These are phyloP conservation scores for Hypena proboscidalis DNA, from an alignment of 2,888 invertebrate genomes.

Conservation along the genomic window DNA sequence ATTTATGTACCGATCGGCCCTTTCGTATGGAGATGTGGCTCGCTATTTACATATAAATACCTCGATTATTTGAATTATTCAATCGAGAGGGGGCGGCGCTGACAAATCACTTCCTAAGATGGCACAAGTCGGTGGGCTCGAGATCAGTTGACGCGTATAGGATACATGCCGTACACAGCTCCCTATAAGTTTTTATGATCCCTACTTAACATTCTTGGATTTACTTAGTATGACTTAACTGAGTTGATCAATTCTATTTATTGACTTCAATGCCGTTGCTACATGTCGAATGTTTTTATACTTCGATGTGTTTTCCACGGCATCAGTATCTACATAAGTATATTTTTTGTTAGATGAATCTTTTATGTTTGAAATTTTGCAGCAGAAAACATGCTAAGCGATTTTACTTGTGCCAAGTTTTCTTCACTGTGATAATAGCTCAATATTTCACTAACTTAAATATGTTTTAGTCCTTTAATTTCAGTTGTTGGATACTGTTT, in stretches of 20 bases:
- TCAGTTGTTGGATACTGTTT: too few species aligned
- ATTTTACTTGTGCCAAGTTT: constrained; percentile 7
- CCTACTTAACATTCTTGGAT: constrained; percentile 44
- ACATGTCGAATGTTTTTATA: constrained; percentile 30
- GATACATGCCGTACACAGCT: constrained; percentile 49
- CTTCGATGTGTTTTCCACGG: constrained; percentile 24
- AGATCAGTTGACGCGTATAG: constrained; percentile 72
- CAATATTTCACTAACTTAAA: too few species aligned
- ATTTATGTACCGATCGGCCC: constrained; percentile 85
- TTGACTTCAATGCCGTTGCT: constrained; percentile 32
- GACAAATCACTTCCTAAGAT: constrained; percentile 85
- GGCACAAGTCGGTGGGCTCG: constrained; percentile 77
- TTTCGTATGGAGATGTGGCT: constrained; percentile 85
- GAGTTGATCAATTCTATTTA: constrained; percentile 39
- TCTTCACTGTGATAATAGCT: constrained; percentile 10
- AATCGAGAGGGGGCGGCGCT: constrained; percentile 85
- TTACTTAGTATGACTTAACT: constrained; percentile 39
- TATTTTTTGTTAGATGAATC: too few species aligned
- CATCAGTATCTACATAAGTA: neutral
- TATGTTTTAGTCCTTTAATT: too few species aligned
- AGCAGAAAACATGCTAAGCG: too few species aligned
- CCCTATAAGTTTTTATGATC: constrained; percentile 56
- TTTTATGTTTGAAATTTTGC: neutral
- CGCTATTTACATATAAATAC: constrained; percentile 85
- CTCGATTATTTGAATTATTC: constrained; percentile 86